Percentiles rank a stretch among this genome's conserved stretches.
Evolutionary conservation across 2,113 vertebrate species (phyloP).

Genomic region (Myodes glareolus): DNA sequence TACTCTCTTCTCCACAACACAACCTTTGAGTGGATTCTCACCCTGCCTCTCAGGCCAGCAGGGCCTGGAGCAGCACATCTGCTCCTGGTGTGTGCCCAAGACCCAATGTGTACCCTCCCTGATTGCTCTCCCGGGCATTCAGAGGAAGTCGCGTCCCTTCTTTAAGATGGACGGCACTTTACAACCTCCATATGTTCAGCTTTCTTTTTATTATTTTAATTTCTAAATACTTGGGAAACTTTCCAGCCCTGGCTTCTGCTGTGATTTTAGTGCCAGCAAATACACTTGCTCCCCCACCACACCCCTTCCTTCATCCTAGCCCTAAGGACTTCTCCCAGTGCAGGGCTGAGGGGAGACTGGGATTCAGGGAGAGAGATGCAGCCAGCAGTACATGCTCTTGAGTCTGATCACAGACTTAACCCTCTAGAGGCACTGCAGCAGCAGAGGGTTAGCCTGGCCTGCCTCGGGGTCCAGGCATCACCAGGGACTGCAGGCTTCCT

Average conservation of each 20-base stretch:
- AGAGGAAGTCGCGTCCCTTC: conserved; percentile 55
- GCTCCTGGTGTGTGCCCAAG: accelerated
- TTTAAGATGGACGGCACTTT: conserved; percentile 76
- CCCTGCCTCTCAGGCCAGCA: background rate
- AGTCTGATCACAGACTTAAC: background rate
- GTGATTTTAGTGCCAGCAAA: conserved; percentile 68
- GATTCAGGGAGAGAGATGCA: background rate
- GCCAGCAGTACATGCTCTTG: background rate
- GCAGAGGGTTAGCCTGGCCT: background rate
- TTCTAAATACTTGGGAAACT: conserved; percentile 79
- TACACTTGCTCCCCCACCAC: conserved; percentile 66
- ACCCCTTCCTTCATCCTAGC: conserved; percentile 39
- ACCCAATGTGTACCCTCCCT: accelerated
- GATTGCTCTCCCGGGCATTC: background rate
- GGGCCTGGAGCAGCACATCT: accelerated
- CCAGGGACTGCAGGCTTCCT: background rate
- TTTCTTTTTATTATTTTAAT: conserved; percentile 82
- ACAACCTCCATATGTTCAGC: conserved; percentile 85
- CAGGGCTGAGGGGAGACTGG: background rate
- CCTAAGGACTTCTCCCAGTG: conserved; percentile 57
- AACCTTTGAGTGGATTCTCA: background rate
- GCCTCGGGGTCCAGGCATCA: background rate
- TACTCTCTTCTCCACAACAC: background rate
- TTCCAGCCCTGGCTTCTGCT: conserved; percentile 83
- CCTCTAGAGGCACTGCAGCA: background rate